A percentile compares a stretch with the other conserved stretches of the same genome.
Conservation (phyloP, 1,140 invertebrate species). For the Drosophila paulistorum region DNA sequence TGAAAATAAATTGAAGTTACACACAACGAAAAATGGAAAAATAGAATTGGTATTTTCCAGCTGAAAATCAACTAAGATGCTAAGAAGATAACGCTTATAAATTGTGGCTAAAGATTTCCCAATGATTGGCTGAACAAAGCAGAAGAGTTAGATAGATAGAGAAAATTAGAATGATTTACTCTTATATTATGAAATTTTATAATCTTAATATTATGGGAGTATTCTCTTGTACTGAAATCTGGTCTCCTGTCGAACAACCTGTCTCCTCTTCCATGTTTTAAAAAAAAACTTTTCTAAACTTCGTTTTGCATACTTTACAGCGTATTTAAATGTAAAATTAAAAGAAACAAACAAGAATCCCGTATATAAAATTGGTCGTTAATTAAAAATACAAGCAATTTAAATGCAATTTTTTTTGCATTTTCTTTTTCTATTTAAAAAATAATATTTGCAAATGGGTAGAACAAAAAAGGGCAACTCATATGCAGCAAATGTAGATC, state of each 20-base stretch:
- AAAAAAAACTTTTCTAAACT: background rate
- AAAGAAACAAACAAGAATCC: background rate
- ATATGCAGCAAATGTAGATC: conserved; percentile 56
- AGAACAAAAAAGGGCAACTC: conserved; percentile 49
- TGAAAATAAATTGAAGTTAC: conserved; percentile 36
- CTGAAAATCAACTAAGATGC: conserved; percentile 3
- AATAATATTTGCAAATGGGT: conserved; percentile 53
- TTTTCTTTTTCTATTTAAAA: conserved; percentile 60
- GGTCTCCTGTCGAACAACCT: too few relatives aligned
- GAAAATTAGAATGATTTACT: too few relatives aligned
- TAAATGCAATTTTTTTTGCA: conserved; percentile 43
- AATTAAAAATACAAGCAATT: conserved; percentile 44
- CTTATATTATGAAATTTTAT: too few relatives aligned
- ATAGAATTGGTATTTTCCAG: background rate
- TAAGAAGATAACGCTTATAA: conserved; percentile 2
- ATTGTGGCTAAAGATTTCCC: conserved; percentile 6
- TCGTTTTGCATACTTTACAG: background rate
- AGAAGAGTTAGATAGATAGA: too few relatives aligned
- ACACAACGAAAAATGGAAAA: background rate
- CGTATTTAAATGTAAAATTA: background rate
- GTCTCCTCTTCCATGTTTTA: too few relatives aligned
- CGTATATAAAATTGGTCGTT: background rate
- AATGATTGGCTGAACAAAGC: too few relatives aligned
- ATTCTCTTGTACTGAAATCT: too few relatives aligned
- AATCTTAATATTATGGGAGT: too few relatives aligned